A percentile compares a stretch with the other conserved stretches of the same genome.
phyloP scores from a whole-genome alignment of 2,113 vertebrate genomes.

The Cyanoramphus novaezelandiae region DNA sequence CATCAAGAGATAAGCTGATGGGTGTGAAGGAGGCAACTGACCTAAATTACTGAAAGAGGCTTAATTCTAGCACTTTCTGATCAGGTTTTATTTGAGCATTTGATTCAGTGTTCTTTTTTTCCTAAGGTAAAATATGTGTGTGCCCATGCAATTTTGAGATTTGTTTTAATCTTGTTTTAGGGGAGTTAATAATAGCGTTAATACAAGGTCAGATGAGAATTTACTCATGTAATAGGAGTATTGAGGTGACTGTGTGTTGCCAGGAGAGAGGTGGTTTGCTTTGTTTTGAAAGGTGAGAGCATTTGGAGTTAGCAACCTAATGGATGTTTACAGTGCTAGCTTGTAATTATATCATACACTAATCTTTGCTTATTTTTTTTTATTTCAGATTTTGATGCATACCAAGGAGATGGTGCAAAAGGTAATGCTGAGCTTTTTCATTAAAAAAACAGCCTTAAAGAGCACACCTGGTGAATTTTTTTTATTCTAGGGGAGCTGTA shows the following conservation, averaged over 20 bases:
- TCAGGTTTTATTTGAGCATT: conserved; percentile 1
- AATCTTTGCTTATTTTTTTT: conserved; percentile 61
- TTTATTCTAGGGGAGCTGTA: conserved; percentile 69
- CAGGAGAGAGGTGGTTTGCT: conserved; percentile 58
- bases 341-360: conserved; percentile 66
- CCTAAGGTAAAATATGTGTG: not conserved
- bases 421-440: conserved; percentile 80
- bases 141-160: conserved; percentile 61
- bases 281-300: conserved; percentile 61
- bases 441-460: conserved; percentile 67
- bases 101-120: not conserved
- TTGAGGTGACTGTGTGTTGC: conserved; percentile 54
- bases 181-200: conserved; percentile 69
- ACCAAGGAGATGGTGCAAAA: conserved; percentile 99
- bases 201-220: conserved; percentile 52
- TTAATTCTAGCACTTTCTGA: conserved; percentile 2
- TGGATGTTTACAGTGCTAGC: conserved; percentile 50
- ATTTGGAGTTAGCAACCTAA: conserved; percentile 57
- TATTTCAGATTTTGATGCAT: conserved; percentile 94
- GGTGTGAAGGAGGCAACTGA: not conserved
- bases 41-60: not conserved
- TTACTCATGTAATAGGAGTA: conserved; percentile 54
- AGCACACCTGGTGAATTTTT: conserved; percentile 66
- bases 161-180: conserved; percentile 69
- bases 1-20: not conserved